Evolutionary conservation across 2,888 invertebrate genomes (phyloP), one percentile per base, ranked within the genome.

Genomic region (Callyntrura guangdongensis): DNA sequence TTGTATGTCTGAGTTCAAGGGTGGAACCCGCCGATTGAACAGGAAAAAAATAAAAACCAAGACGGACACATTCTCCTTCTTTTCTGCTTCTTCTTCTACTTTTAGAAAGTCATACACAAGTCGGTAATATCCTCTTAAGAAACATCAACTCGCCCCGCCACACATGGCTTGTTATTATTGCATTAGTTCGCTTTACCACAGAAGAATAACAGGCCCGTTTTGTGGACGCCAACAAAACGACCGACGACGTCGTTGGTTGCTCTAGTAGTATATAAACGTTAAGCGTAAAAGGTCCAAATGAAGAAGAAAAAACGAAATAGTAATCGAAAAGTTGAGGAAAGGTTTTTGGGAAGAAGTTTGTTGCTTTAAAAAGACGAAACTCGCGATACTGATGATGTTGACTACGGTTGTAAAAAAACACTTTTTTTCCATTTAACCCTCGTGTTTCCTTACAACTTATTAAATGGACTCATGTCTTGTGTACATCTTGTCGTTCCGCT

Each of bases 381-480:
- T n/a, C n/a, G n/a, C n/a, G n/a, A n/a, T n/a, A n/a, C n/a, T n/a
- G 64, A 64, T 49, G 74, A 36, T 27, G 74, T 17, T 72, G 56
- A 74, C 59, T 61, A 61, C 47, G 17, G 72, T 72, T 72, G 64
- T 53, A 85, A 69, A n/a, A n/a, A n/a, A 85, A 85, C 72, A 53
- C 56, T 56, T 85, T 84, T 85, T 85, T 72, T 72, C 72, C 85
- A 85, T 85, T 85, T 85, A 84, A 5, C 49, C 36, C 64, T 49
- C 69, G 56, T 84, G 20, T 69, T 85, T 85, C 72, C 49, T 67
- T 84, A 84, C 84, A 84, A 69, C 45, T 53, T 84, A 84, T 84
- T 84, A 84, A 84, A 84, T 84, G 84, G 84, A 69, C 69, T 84
- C 72, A 82, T 82, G 82, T 81, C 59, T 56, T 81, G 20, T 53